phyloP scores from a whole-genome alignment of 2,113 vertebrate genomes.

The Apaloderma vittatum region DNA sequence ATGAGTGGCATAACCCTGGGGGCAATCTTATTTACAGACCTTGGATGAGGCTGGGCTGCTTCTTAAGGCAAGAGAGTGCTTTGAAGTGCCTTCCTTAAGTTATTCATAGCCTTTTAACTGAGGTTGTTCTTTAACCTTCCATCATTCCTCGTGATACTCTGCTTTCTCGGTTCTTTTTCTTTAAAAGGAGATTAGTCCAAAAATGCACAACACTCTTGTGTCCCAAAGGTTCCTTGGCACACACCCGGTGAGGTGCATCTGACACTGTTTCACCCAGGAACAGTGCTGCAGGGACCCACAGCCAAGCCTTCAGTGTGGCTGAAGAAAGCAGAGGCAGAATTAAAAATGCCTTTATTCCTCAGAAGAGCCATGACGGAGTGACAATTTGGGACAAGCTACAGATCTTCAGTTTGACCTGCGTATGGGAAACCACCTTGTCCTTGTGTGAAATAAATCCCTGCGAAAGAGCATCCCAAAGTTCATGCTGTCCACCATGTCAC shows the following conservation, averaged over 20 bases:
- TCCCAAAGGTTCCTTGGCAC: background rate
- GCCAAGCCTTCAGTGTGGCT: background rate
- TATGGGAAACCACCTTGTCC: background rate
- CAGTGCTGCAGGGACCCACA: background rate
- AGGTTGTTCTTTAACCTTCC: background rate
- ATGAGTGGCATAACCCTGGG: background rate
- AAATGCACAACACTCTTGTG: background rate
- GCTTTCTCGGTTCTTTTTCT: background rate
- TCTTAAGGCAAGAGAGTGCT: background rate
- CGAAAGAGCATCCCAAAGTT: background rate
- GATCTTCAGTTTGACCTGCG: background rate
- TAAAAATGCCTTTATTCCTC: background rate
- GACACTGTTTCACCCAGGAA: background rate
- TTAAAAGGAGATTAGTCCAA: background rate
- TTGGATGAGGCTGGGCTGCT: background rate
- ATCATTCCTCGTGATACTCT: background rate
- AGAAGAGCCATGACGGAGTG: background rate
- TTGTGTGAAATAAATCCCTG: background rate
- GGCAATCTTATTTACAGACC: background rate
- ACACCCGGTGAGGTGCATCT: background rate
- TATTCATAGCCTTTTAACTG: background rate
- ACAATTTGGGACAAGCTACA: background rate
- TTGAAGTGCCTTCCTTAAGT: background rate
- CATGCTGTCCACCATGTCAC: fast-evolving
- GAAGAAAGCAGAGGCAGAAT: background rate